These are phyloP conservation scores for Zoanthus sansibaricus DNA, from an alignment of 92 coral and sea anemone species.

Conservation along the genomic window DNA sequence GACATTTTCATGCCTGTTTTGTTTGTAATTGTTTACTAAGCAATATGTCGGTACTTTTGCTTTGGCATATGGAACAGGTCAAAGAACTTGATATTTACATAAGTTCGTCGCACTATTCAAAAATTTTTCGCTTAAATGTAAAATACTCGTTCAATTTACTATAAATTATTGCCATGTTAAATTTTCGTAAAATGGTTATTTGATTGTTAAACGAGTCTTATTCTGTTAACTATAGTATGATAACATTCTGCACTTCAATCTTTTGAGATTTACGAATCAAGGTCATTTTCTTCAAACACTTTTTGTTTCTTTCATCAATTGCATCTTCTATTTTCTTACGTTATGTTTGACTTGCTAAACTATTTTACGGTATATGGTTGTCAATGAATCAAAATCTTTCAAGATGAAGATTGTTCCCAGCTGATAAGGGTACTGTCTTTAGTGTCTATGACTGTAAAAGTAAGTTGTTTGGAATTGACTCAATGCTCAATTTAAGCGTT, in stretches of 20 bases:
- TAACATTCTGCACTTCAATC: neutral
- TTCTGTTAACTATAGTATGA: neutral
- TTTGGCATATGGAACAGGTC: slow-evolving; percentile 55
- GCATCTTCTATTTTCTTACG: neutral
- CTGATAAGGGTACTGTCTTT: neutral
- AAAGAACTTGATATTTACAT: slow-evolving; percentile 38
- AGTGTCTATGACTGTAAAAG: neutral
- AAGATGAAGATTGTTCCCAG: neutral
- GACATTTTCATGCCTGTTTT: slow-evolving; percentile 41
- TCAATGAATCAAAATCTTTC: neutral
- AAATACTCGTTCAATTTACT: neutral
- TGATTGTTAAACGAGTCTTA: neutral
- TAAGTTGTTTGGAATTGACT: neutral
- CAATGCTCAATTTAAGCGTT: too few species aligned
- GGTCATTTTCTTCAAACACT: slow-evolving; percentile 13
- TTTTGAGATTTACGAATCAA: neutral
- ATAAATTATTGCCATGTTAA: neutral
- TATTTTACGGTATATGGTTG: neutral
- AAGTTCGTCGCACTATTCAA: slow-evolving; percentile 3
- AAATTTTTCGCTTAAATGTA: slow-evolving; percentile 10
- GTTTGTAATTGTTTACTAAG: slow-evolving; percentile 65
- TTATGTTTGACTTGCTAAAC: neutral
- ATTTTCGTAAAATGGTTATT: slow-evolving; percentile 1
- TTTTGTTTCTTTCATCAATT: neutral
- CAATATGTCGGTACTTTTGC: slow-evolving; percentile 68